Evolutionary conservation across 2,113 vertebrate species (phyloP).

Genomic region (Fulmarus glacialis): DNA sequence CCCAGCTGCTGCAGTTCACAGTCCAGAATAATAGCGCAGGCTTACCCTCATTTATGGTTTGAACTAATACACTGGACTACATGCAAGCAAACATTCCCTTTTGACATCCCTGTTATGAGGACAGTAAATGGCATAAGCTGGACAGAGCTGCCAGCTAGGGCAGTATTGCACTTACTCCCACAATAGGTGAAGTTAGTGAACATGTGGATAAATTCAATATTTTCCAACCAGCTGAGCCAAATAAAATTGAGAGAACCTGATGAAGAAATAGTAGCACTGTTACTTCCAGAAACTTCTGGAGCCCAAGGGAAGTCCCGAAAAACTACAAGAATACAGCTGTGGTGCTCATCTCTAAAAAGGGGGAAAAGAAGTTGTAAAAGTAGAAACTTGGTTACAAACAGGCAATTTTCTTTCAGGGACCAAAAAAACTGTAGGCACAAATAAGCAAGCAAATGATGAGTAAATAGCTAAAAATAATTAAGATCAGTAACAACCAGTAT

Average conservation of each 20-base stretch:
- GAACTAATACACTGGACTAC: not conserved
- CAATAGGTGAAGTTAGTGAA: not conserved
- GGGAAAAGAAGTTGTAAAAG: not conserved
- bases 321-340: not conserved
- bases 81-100: not conserved
- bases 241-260: not conserved
- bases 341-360: not conserved
- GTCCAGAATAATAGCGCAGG: not conserved
- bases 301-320: not conserved
- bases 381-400: not conserved
- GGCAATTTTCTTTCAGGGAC: not conserved
- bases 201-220: not conserved
- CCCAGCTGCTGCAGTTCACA: rapidly evolving
- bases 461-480: not conserved
- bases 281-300: not conserved
- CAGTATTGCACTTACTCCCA: not conserved
- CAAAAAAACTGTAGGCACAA: not conserved
- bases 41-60: not conserved
- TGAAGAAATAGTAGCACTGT: not conserved
- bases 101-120: not conserved
- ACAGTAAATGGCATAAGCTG: not conserved
- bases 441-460: not conserved
- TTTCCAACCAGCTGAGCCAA: not conserved
- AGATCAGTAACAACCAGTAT: not conserved
- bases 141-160: not conserved